phyloP scores from a whole-genome alignment of 2,797 vertebrate genomes.

The Gallinago nigripennis region DNA sequence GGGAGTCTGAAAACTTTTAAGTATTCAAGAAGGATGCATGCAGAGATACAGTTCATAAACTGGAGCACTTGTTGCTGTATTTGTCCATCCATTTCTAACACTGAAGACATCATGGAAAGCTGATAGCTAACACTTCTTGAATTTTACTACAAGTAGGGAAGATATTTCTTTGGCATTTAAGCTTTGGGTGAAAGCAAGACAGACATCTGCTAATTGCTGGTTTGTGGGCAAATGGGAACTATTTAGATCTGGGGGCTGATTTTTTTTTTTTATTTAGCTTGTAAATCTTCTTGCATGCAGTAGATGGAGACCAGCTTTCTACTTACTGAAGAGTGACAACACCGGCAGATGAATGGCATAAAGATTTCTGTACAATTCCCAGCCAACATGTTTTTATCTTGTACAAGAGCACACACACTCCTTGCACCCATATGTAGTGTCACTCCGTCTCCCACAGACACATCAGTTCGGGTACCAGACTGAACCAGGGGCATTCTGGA shows the following conservation, averaged over 20 bases:
- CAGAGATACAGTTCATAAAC: background rate
- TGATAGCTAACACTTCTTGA: background rate
- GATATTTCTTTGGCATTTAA: background rate
- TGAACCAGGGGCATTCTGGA: fast-evolving
- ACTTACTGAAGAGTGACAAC: no score
- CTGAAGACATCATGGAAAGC: background rate
- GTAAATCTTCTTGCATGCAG: background rate
- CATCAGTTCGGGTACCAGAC: fast-evolving
- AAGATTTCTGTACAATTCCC: background rate
- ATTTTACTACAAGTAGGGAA: background rate
- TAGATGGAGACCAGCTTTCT: background rate
- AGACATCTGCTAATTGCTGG: background rate
- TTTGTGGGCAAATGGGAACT: background rate
- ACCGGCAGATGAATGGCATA: background rate
- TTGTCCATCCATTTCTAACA: background rate
- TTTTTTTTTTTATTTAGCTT: background rate
- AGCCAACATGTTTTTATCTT: background rate
- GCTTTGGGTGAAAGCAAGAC: background rate
- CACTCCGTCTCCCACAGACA: background rate
- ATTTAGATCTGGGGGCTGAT: background rate
- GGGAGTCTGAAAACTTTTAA: background rate
- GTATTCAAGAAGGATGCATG: background rate
- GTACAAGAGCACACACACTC: fast-evolving
- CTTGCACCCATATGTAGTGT: fast-evolving
- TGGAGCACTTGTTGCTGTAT: background rate